Base-by-base conservation (phyloP, 2,797 vertebrate genomes). In the Etheostoma perlongum region DNA sequence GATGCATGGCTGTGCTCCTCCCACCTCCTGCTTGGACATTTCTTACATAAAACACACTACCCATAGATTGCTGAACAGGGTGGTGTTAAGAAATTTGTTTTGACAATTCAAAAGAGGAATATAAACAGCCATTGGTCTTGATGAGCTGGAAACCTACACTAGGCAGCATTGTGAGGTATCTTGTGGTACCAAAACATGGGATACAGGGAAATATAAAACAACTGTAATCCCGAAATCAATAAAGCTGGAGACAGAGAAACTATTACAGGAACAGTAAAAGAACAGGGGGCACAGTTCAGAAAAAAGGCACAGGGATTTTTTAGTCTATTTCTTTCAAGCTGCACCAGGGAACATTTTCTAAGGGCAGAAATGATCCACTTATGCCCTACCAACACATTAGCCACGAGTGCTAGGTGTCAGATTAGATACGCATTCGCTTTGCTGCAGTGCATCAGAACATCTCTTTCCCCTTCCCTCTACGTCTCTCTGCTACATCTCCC, bases 381-480 rank as follows among this genome's bases (percentile, higher is more conserved):
- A 93, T 83, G 84, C 91, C 90, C 89, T 77, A 90, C 92, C 93
- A 93, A 95, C 95, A 94, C 88, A 91, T 95, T 95, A 95, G 89
- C 76, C 76, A 88, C 85, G 76, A 91, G 88, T 92, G 92, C 91
- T 90, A 94, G 92, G 93, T 96, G 94, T 96, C 93, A 95, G 92
- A 96, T 96, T 95, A 94, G 92, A 95, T 95, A 94, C 92, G 85
- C 88, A 85, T 94, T 94, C 84, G 93, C 85, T 92, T 84, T 91
- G 86, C 94, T 91, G 84, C 84, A 93, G 85, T 92, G 87, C 91
- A 94, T 96, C 92, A 93, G 93, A 92, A 93, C 81, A 80, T 83
- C 74, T 84, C 79, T 85, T 79, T 81, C 67, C 53, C 55, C 60
- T 64, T 78, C 23, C 69, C 36, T 40, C 36, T 40, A 40, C 10